Percentiles rank a stretch among this genome's conserved stretches.
These are phyloP conservation scores for Hirtodrosophila duncani DNA, from an alignment of 2,888 invertebrate species.

Conservation along the genomic window DNA sequence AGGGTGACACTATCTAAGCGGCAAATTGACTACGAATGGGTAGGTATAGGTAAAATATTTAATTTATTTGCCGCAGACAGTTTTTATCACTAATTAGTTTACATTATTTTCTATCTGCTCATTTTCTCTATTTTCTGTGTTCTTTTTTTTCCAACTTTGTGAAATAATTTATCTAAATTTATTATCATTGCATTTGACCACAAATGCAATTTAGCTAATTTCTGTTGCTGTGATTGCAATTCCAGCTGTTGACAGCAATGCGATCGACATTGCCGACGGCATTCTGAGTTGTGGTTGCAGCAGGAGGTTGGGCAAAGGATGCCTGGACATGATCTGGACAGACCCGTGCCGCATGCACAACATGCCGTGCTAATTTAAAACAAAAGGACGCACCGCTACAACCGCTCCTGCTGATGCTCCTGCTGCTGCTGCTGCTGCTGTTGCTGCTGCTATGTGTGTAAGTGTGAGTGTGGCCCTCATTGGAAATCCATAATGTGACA, in stretches of 20 bases:
- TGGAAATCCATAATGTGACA: conserved; percentile 38
- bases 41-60: conserved; percentile 49
- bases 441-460: no score
- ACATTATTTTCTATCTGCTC: conserved; percentile 54
- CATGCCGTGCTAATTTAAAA: conserved; percentile 68
- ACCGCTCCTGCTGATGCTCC: conserved; percentile 44
- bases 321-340: conserved; percentile 4
- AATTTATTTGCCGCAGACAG: conserved; percentile 64
- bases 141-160: no score
- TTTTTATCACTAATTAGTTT: conserved; percentile 66
- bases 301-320: neutral
- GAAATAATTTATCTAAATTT: conserved; percentile 59
- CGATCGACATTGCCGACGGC: conserved; percentile 37
- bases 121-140: no score
- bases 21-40: conserved; percentile 36
- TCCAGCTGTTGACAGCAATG: conserved; percentile 33
- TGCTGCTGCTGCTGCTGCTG: no score
- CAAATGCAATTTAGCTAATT: conserved; percentile 68
- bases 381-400: conserved; percentile 57
- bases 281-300: neutral
- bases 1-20: conserved; percentile 37
- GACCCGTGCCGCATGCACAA: conserved; percentile 56
- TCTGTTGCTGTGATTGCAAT: conserved; percentile 26
- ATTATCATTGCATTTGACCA: conserved; percentile 64
- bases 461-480: neutral